Conservation (phyloP, 2,113 vertebrate genomes). For the Penelope pileata region DNA sequence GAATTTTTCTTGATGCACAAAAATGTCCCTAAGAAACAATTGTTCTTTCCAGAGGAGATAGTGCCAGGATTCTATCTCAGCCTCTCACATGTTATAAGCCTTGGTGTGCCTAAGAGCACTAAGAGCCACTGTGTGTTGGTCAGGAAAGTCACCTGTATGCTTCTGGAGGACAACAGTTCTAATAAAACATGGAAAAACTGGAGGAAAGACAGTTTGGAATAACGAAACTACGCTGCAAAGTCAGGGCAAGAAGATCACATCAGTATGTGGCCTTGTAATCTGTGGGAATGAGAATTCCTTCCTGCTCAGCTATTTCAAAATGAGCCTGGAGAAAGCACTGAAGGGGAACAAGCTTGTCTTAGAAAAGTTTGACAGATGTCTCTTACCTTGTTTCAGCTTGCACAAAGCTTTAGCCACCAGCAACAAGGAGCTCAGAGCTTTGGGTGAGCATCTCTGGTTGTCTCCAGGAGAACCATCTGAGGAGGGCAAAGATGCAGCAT, state of each 20-base stretch:
- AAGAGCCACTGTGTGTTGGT: not conserved
- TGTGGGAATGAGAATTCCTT: not conserved
- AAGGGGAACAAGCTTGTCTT: not conserved
- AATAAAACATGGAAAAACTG: not conserved
- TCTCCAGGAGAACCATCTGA: not conserved
- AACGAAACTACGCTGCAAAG: not conserved
- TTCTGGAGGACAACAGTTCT: not conserved
- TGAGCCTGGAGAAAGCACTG: not conserved
- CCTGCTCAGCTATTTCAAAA: not conserved
- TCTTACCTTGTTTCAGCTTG: not conserved
- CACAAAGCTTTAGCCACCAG: not conserved
- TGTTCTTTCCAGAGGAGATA: slow-evolving; percentile 16
- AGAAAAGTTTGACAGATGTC: not conserved
- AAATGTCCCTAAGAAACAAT: slow-evolving; percentile 35
- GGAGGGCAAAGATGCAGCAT: not conserved
- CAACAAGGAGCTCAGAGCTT: not conserved
- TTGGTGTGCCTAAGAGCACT: not conserved
- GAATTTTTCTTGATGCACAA: slow-evolving; percentile 54
- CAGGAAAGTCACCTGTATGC: not conserved
- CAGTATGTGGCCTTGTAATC: not conserved
- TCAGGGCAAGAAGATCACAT: not conserved
- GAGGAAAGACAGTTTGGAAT: not conserved
- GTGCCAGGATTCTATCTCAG: no score
- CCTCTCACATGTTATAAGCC: not conserved
- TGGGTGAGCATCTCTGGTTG: not conserved